Conservation (phyloP, 2,888 invertebrate species). For the Pemphredon lugubris region DNA sequence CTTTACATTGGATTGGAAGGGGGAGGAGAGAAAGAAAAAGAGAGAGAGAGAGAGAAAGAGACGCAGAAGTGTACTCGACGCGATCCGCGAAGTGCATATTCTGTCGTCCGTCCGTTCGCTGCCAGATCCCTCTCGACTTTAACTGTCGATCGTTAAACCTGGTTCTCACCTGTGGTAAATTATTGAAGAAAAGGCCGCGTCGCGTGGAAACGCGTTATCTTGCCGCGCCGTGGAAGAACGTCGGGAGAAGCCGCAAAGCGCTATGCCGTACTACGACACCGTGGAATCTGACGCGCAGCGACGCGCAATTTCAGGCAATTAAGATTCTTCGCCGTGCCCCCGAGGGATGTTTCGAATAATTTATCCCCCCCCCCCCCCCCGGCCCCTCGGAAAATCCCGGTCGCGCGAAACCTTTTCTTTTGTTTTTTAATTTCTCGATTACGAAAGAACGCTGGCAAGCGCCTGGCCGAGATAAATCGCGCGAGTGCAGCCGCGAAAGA, state of each 20-base stretch:
- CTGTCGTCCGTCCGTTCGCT: constrained; percentile 29
- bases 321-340: constrained; percentile 25
- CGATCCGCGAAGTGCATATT: constrained; percentile 38
- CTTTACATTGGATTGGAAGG: constrained; percentile 5
- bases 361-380: background rate
- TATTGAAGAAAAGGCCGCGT: constrained; percentile 7
- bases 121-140: constrained; percentile 17
- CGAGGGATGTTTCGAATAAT: constrained; percentile 13
- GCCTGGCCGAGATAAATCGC: too few relatives aligned
- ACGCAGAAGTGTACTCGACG: constrained; percentile 27
- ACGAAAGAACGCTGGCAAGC: too few relatives aligned
- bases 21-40: background rate
- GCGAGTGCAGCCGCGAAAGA: too few relatives aligned
- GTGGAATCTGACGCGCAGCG: constrained; percentile 44
- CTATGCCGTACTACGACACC: background rate
- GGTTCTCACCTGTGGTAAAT: constrained; percentile 27
- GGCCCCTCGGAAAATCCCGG: background rate
- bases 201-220: constrained; percentile 17
- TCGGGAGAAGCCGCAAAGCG: background rate
- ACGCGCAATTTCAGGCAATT: constrained; percentile 44
- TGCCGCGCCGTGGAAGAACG: background rate
- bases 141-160: constrained; percentile 52
- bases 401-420: background rate
- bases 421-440: too few relatives aligned
- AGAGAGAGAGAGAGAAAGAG: constrained; percentile 1